A percentile compares a stretch with the other conserved stretches of the same genome.
Evolutionary conservation across 1,140 invertebrate genomes (phyloP).

Genomic region (Neotoxoptera formosana): DNA sequence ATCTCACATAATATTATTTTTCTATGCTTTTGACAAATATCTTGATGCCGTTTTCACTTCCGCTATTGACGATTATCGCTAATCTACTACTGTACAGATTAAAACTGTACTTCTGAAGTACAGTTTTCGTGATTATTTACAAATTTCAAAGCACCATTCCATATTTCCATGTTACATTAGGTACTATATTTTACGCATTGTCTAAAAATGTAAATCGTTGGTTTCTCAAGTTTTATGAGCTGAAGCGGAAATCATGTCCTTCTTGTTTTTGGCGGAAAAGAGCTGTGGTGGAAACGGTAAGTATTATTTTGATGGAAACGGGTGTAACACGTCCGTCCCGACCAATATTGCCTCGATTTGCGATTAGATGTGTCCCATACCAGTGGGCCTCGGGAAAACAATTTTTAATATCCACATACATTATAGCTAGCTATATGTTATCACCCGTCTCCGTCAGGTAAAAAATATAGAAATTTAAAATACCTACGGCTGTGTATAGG

Average conservation of each 20-base stretch:
- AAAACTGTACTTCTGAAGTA: no score
- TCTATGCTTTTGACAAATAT: not conserved
- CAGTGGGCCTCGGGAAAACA: no score
- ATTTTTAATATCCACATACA: no score
- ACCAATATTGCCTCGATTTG: not conserved
- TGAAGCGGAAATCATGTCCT: not conserved
- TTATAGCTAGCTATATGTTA: no score
- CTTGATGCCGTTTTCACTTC: not conserved
- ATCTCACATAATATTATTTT: not conserved
- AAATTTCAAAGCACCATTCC: not conserved
- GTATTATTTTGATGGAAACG: not conserved
- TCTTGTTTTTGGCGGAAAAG: not conserved
- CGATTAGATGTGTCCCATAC: not conserved
- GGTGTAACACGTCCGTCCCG: no score
- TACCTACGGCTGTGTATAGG: no score
- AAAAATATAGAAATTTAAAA: no score
- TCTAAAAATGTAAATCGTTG: not conserved
- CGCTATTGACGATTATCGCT: not conserved
- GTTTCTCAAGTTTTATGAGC: not conserved
- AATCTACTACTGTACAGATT: not conserved
- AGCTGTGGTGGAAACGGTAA: not conserved
- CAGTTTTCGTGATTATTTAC: not conserved
- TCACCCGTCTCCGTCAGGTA: no score
- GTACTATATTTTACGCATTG: not conserved
- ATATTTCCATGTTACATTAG: not conserved